phyloP scores from a whole-genome alignment of 2,888 invertebrate species.

The Timema podura region DNA sequence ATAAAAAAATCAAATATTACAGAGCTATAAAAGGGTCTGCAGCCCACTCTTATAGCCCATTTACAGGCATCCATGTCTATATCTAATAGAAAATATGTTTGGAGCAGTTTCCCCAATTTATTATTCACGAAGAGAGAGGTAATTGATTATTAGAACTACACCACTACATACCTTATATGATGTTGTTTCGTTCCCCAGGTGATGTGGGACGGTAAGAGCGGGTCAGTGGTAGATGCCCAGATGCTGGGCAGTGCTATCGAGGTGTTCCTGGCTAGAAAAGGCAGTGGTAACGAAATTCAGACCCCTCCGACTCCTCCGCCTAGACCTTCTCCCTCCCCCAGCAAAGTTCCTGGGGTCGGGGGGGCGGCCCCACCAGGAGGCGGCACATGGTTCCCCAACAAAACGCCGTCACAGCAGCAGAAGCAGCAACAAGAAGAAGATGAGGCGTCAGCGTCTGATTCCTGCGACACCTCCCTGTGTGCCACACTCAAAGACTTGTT shows the following conservation, averaged over 20 bases:
- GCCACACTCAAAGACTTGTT: slow-evolving; percentile 81
- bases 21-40: no score
- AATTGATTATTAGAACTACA: slow-evolving; percentile 39
- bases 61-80: no score
- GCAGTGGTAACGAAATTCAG: slow-evolving; percentile 49
- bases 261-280: slow-evolving; percentile 64
- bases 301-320: slow-evolving; percentile 39
- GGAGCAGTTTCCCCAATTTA: neutral
- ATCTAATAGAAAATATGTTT: no score
- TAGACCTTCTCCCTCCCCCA: slow-evolving; percentile 33
- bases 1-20: no score
- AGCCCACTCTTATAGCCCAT: no score
- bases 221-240: slow-evolving; percentile 74
- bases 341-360: slow-evolving; percentile 34
- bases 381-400: slow-evolving; percentile 54
- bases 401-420: slow-evolving; percentile 48
- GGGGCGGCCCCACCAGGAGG: slow-evolving; percentile 41
- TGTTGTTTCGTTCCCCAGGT: slow-evolving; percentile 50
- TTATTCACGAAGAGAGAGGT: slow-evolving; percentile 30
- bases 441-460: slow-evolving; percentile 52
- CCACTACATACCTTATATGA: slow-evolving; percentile 35
- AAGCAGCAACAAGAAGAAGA: slow-evolving; percentile 48
- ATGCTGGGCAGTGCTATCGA: slow-evolving; percentile 80
- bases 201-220: slow-evolving; percentile 70
- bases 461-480: slow-evolving; percentile 77